These are phyloP conservation scores for Alcis repandata DNA, from an alignment of 2,888 invertebrate genomes.

Conservation along the genomic window DNA sequence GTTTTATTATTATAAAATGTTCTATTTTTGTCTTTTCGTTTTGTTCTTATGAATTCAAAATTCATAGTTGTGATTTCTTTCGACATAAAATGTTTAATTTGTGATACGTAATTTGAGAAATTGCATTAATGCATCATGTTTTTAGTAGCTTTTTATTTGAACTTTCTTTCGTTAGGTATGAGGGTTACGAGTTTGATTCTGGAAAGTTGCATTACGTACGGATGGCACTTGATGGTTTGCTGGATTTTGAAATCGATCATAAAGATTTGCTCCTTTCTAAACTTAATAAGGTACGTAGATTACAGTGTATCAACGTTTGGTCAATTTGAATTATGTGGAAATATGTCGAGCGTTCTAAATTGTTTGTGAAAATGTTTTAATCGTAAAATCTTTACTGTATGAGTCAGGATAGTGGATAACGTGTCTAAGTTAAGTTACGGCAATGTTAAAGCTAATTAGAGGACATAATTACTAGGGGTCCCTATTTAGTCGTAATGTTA, in stretches of 20 bases:
- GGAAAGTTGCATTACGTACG: slow-evolving; percentile 55
- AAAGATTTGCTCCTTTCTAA: slow-evolving; percentile 70
- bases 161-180: slow-evolving; percentile 69
- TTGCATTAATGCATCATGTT: slow-evolving; percentile 84
- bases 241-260: slow-evolving; percentile 62
- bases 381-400: slow-evolving; percentile 60
- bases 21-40: slow-evolving; percentile 80
- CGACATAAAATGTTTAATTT: slow-evolving; percentile 86
- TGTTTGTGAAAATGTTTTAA: slow-evolving; percentile 53
- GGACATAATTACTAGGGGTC: slow-evolving; percentile 71
- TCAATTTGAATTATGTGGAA: slow-evolving; percentile 60
- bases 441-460: slow-evolving; percentile 78
- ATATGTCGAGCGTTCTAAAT: slow-evolving; percentile 47
- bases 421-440: slow-evolving; percentile 76
- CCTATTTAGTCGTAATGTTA: slow-evolving; percentile 78
- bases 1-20: slow-evolving; percentile 69
- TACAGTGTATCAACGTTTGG: slow-evolving; percentile 61
- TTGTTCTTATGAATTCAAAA: slow-evolving; percentile 84
- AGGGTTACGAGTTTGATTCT: slow-evolving; percentile 63
- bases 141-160: slow-evolving; percentile 71
- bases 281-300: slow-evolving; percentile 78
- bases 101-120: slow-evolving; percentile 82
- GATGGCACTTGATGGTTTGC: slow-evolving; percentile 61
- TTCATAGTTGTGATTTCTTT: slow-evolving; percentile 87
- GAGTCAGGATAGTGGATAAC: slow-evolving; percentile 65